Conservation (phyloP, 2,113 vertebrate genomes). For the Pomatostomus ruficeps region DNA sequence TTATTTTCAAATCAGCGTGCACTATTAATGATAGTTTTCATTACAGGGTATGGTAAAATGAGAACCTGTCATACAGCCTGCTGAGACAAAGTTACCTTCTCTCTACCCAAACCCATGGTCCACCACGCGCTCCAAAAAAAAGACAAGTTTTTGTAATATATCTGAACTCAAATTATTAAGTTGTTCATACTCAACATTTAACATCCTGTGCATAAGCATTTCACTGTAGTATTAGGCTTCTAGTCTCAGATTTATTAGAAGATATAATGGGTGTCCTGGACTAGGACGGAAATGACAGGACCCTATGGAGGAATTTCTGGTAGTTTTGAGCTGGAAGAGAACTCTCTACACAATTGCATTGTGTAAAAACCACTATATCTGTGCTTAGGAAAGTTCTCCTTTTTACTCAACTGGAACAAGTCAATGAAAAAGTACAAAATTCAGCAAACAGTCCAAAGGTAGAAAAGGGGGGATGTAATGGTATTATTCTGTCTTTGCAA, state of each 20-base stretch:
- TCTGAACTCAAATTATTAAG: background rate
- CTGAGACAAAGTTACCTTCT: background rate
- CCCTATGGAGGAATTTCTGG: background rate
- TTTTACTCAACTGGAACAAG: background rate
- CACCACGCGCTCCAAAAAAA: background rate
- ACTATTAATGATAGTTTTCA: background rate
- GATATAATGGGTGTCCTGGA: background rate
- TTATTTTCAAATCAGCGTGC: background rate
- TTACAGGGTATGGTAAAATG: background rate
- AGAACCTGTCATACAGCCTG: background rate
- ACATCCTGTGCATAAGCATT: background rate
- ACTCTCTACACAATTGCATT: background rate
- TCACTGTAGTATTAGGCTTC: background rate
- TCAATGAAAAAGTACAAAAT: background rate
- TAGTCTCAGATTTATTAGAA: background rate
- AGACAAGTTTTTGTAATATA: background rate
- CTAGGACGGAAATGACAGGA: background rate
- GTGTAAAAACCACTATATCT: background rate
- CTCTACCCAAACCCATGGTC: too few relatives aligned
- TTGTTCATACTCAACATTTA: background rate
- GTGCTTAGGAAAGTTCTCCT: background rate
- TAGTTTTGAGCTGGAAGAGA: background rate
- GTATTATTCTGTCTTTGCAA: background rate
- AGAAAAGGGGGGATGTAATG: background rate
- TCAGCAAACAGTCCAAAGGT: background rate